Evolutionary conservation across 2,888 invertebrate species (phyloP), one percentile per base, ranked within the genome.

Genomic region (Beris morrisii): DNA sequence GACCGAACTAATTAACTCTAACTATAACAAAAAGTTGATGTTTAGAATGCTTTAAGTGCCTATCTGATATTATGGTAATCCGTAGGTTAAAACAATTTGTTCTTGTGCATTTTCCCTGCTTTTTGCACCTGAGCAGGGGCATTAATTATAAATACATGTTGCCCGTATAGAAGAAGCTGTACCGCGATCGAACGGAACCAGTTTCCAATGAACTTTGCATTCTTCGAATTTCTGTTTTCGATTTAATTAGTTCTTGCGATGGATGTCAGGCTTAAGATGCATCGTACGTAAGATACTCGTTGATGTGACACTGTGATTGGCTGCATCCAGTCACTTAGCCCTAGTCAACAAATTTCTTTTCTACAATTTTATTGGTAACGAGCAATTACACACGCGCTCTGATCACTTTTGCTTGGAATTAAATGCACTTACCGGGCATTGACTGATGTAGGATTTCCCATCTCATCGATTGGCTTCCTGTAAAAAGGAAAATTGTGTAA

Each of bases 401-500:
- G 28, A 53, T 53, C 22, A n/a, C 28, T 53, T n/a, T n/a, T 22
- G 12, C 12, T 53, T 6, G 44, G 12, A 38, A 30, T 48, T 54
- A 44, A 57, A 11, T 32, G 30, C 73, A 90, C 92, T 91, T 84
- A 92, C 92, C 92, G 91, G 78, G 91, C 90, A 83, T 92, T 92
- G 76, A 92, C 92, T 73, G 92, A 92, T 70, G 91, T 88, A 66
- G 92, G 88, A 77, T 90, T 92, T 72, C 89, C 89, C 76, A 91
- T 90, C 78, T 92, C 92, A 82, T 92, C 92, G 82, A 92, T 90
- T 71, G 92, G 86, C 74, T 92, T 92, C 84, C 92, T 93, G 85
- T 88, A 91, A 88, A 78, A 88, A 89, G 82, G 84, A 85, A 78
- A 83, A 81, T 65, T 65, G 55, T 38, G 38, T 38, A 38, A 38